Evolutionary conservation across 2,888 invertebrate genomes (phyloP).

Genomic region (Cataglyphis altisquamis): DNA sequence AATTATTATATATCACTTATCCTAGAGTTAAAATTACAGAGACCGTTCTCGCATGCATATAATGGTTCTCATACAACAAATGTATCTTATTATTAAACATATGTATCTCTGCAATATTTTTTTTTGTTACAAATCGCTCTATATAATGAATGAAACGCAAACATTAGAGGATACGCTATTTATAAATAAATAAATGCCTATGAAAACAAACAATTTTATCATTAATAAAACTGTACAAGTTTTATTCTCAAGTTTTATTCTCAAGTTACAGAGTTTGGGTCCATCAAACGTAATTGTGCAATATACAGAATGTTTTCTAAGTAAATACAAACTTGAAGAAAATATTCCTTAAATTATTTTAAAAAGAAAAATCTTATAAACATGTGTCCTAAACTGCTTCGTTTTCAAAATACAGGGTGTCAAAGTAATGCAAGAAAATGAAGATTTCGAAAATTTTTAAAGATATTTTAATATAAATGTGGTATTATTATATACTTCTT

Average conservation of each 20-base stretch:
- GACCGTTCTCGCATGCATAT: not conserved
- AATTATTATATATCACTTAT: conserved; percentile 20
- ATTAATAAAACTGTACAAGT: not conserved
- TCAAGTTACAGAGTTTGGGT: not conserved
- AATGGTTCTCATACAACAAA: not conserved
- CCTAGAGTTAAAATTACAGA: conserved; percentile 11
- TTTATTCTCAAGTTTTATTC: not conserved
- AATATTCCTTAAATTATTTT: too few species aligned
- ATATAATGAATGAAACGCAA: not conserved
- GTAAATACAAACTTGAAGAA: too few species aligned
- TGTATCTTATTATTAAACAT: not conserved
- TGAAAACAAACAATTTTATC: not conserved
- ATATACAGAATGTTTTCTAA: too few species aligned
- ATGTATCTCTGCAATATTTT: not conserved
- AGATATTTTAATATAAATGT: too few species aligned
- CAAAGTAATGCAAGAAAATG: too few species aligned
- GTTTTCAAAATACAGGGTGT: too few species aligned
- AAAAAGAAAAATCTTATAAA: too few species aligned
- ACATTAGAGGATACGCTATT: not conserved
- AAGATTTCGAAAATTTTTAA: too few species aligned
- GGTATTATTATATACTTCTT: too few species aligned
- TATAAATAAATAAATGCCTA: not conserved
- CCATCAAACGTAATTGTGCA: not conserved
- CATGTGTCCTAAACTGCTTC: too few species aligned
- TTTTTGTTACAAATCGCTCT: not conserved